A percentile compares a stretch with the other conserved stretches of the same genome.
Evolutionary conservation across 1,140 invertebrate genomes (phyloP).

Genomic region (Venustaconcha ellipsiformis): DNA sequence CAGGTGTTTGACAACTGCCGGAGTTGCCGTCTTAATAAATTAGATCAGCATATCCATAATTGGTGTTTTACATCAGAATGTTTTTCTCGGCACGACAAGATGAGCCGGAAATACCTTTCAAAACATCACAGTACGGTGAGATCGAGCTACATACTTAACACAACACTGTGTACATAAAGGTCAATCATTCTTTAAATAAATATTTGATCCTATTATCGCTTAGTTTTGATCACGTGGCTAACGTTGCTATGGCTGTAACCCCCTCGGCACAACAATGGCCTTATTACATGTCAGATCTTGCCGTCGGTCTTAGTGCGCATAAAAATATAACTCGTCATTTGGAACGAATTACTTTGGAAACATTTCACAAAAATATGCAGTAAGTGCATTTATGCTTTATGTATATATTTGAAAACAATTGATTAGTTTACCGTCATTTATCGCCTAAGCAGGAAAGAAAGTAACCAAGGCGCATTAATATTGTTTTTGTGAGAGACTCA

Average conservation of each 20-base stretch:
- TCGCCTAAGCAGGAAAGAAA: background rate
- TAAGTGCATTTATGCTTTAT: background rate
- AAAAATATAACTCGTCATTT: constrained; percentile 7
- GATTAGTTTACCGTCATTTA: background rate
- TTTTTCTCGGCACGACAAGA: no score
- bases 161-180: no score
- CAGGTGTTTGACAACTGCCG: no score
- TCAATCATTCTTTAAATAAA: no score
- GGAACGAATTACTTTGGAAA: constrained; percentile 6
- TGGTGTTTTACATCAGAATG: no score
- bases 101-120: no score
- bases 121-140: no score
- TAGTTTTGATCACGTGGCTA: constrained; percentile 41
- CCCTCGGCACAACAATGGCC: constrained; percentile 48
- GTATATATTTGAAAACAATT: background rate
- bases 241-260: constrained; percentile 50
- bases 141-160: no score
- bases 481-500: background rate
- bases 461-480: background rate
- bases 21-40: no score
- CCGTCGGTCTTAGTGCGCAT: constrained; percentile 13
- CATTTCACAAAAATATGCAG: background rate
- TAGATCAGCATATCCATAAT: no score
- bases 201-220: no score
- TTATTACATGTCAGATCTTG: constrained; percentile 1